phyloP scores from a whole-genome alignment of 2,113 vertebrate species.

The Desmodus rotundus region DNA sequence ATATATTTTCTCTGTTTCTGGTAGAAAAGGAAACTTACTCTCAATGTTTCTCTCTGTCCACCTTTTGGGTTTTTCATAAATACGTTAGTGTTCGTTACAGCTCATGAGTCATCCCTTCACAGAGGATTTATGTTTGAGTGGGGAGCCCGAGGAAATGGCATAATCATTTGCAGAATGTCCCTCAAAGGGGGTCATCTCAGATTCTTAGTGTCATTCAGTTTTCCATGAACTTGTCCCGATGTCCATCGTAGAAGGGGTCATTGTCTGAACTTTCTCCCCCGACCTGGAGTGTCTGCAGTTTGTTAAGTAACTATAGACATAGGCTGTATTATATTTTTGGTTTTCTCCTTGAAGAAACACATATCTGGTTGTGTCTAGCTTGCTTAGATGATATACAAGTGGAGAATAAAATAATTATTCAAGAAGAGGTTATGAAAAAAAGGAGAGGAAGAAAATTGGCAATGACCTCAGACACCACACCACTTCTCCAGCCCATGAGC shows the following conservation, averaged over 20 bases:
- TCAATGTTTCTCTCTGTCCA: neutral
- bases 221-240: neutral
- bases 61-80: neutral
- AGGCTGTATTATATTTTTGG: neutral
- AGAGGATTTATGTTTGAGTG: neutral
- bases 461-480: neutral
- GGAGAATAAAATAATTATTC: neutral
- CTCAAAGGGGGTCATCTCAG: neutral
- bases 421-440: neutral
- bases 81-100: neutral
- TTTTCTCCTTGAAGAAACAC: neutral
- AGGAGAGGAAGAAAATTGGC: neutral
- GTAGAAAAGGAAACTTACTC: neutral
- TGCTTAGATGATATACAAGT: neutral
- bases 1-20: neutral
- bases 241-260: neutral
- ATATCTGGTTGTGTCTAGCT: neutral
- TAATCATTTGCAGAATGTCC: neutral
- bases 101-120: neutral
- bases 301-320: neutral
- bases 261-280: neutral
- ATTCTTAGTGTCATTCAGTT: neutral
- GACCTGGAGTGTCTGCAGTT: neutral
- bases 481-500: neutral
- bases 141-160: neutral